Conservation (phyloP, 2,113 vertebrate genomes). For the Laticauda colubrina region DNA sequence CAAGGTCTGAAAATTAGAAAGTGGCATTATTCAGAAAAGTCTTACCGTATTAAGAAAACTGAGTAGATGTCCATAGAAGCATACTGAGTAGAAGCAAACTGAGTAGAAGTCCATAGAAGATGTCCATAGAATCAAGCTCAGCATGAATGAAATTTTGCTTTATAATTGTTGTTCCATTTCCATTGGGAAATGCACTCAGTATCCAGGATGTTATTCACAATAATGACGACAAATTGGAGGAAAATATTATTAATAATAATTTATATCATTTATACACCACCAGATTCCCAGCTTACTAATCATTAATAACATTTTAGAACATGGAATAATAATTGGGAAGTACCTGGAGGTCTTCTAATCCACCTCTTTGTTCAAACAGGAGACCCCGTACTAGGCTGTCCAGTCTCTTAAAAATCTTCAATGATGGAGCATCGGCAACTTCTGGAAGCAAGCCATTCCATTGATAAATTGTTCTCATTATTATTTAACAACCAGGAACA, state of each 20-base stretch:
- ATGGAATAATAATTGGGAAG: neutral
- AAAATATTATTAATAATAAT: neutral
- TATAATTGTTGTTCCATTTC: neutral
- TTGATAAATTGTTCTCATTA: neutral
- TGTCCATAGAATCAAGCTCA: neutral
- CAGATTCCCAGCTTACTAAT: neutral
- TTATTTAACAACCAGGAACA: neutral
- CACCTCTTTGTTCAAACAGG: neutral
- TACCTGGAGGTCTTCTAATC: neutral
- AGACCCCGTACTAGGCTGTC: neutral
- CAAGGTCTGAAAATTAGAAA: neutral
- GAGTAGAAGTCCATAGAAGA: neutral
- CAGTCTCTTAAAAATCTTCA: neutral
- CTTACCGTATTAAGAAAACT: neutral
- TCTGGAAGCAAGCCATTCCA: neutral
- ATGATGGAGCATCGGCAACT: neutral
- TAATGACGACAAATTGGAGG: neutral
- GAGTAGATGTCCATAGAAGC: neutral
- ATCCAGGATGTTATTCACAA: neutral
- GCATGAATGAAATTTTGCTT: neutral
- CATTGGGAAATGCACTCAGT: neutral
- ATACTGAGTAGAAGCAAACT: neutral
- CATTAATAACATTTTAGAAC: neutral
- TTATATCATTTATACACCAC: neutral
- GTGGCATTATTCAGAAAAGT: too few species aligned